phyloP scores from a whole-genome alignment of 64 coral and sea anemone genomes.

The Pocillopora verrucosa region DNA sequence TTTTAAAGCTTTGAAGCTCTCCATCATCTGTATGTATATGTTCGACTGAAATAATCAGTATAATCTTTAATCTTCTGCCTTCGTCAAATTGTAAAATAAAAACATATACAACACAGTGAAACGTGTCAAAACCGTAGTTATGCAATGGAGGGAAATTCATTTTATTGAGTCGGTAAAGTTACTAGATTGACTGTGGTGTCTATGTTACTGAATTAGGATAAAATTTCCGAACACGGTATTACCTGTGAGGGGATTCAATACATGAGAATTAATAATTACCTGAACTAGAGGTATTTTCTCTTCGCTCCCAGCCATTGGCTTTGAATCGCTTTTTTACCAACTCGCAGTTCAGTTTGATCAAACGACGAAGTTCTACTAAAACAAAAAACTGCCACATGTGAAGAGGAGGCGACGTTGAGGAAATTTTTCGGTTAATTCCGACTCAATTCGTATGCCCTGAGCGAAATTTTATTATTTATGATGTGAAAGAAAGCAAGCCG shows the following conservation, averaged over 20 bases:
- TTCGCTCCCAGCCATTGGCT: neutral
- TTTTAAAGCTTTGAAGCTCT: neutral
- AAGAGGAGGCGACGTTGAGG: neutral
- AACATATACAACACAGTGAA: neutral
- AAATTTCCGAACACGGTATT: neutral
- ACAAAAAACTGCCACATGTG: neutral
- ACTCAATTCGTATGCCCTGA: neutral
- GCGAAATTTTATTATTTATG: slow-evolving; percentile 36
- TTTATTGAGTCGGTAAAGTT: neutral
- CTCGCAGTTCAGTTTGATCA: neutral
- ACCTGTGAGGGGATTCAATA: neutral
- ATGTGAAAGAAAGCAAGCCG: slow-evolving; percentile 1
- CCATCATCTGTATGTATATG: neutral
- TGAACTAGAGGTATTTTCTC: slow-evolving; percentile 17
- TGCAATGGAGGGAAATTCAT: neutral
- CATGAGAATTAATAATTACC: neutral
- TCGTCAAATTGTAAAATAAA: neutral
- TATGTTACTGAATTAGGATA: neutral
- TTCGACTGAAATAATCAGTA: neutral
- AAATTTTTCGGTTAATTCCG: neutral
- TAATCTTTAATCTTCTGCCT: neutral
- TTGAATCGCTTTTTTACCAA: neutral
- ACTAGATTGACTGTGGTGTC: neutral
- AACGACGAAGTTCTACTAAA: neutral
- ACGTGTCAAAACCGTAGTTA: neutral